Evolutionary conservation across 2,797 vertebrate species (phyloP), one percentile per base, ranked within the genome.

Genomic region (Halcyon leucocephala): DNA sequence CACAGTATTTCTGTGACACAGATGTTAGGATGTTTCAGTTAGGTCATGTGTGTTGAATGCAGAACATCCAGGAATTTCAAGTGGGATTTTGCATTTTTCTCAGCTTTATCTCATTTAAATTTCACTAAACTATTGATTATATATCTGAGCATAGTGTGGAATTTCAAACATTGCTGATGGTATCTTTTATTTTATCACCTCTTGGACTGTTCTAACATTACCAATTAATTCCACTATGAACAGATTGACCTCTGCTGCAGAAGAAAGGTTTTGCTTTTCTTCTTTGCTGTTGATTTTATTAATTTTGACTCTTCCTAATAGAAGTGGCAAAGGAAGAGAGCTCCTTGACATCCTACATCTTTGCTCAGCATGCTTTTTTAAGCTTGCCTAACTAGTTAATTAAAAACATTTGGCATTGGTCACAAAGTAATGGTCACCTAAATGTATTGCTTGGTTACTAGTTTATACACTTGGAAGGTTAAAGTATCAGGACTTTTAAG

Each of bases 331-430:
- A 93, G 46, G 31, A 77, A 82, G 17, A 80, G 37, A 69, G 31
- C 31, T 74, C 78, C 87, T 86, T 87, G 44, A 78, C 71, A 67
- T 73, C 61, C 74, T 39, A 41, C 19, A 20, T 71, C 57, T 82
- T 85, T 85, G 41, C 78, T 74, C 86, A 87, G 72, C 49, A 89
- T 69, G 89, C 15, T 65, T 91, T 86, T 76, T 82, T 89, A 81
- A 92, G 70, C 49, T 82, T 78, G 8, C 25, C 33, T 42, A 81
- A 58, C 26, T 61, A 77, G 48, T 35, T 89, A 92, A 93, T 91
- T 87, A 74, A 92, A 94, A 92, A 46, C 21, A 58, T 91, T 89
- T 89, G 39, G 82, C 74, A 87, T 13, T 65, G 42, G 71, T 82
- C 95, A 95, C 60, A 89, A 67, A 86, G 22, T 76, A 84, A 85